Evolutionary conservation across 1,140 invertebrate genomes (phyloP), one percentile per base, ranked within the genome.

Genomic region (Mercenaria mercenaria): DNA sequence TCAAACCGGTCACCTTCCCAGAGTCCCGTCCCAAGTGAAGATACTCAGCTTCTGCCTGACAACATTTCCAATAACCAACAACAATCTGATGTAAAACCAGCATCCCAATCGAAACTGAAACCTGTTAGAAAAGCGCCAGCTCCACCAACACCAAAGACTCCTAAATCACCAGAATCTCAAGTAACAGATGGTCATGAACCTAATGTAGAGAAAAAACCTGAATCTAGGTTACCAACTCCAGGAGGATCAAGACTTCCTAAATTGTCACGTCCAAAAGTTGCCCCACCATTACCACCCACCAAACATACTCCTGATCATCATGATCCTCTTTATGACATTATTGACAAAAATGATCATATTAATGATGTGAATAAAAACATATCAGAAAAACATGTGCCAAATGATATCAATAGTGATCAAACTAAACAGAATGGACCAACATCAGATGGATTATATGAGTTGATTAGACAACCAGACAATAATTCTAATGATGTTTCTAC

Each of bases 381-480:
- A 32, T 79, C 29, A 10, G 50, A 79, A 23, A 79, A 52, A 34
- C 15, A 56, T 32, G 76, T 52, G n/a, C 29, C 26, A 52, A 79
- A 56, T 23, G 23, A 56, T 59, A 79, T 10, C 18, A 1, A 26
- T 23, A 80, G 77, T 37, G 26, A 56, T n/a, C 1, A 56, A 39
- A 0, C 15, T 50, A 69, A 47, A 20, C 56, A 64, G 47, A 64
- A 32, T 69, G 64, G 41, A 15, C 26, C 81, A 67, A 37, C 29
- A 10, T 69, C 81, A 61, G 85, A 79, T 61, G 74, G 59, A 32
- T 59, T 87, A 23, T 79, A 87, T 79, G 85, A 87, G 26, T 43
- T 79, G 56, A 87, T 67, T 6, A 50, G 18, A 79, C 18, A 59
- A 32, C 32, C 72, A 32, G 39, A 52, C 8, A 52, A 32, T 34